A percentile compares a stretch with the other conserved stretches of the same genome.
These are phyloP conservation scores for Cantharis rustica DNA, from an alignment of 2,888 invertebrate genomes.

Conservation along the genomic window DNA sequence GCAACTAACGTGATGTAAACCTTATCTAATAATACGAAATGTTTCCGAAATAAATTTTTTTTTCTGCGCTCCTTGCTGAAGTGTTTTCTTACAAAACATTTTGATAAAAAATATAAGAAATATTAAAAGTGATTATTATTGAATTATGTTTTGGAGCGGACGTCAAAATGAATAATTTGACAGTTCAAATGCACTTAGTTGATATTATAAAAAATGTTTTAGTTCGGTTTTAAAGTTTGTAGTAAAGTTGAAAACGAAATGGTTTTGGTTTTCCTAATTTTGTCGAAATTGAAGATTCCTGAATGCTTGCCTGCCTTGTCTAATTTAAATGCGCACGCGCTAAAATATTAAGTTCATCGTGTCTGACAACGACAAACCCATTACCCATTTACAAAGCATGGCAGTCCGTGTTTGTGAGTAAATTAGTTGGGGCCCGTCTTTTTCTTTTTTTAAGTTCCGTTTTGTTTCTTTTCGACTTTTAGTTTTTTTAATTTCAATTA, in stretches of 20 bases:
- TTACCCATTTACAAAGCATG: conserved; percentile 18
- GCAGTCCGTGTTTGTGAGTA: conserved; percentile 36
- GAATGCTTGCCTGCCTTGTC: background rate
- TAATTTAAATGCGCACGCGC: background rate
- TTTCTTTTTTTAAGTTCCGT: conserved; percentile 46
- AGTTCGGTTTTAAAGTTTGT: no score
- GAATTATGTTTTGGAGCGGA: no score
- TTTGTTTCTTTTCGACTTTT: conserved; percentile 44
- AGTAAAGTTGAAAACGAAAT: background rate
- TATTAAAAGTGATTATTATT: no score
- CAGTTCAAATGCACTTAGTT: background rate
- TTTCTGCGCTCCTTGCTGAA: no score
- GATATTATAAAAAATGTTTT: background rate
- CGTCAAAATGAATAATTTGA: no score
- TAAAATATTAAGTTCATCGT: background rate
- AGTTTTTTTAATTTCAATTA: conserved; percentile 31
- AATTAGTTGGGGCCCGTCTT: conserved; percentile 40
- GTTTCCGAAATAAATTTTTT: no score
- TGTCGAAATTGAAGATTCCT: background rate
- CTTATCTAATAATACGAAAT: no score
- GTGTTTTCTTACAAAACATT: no score
- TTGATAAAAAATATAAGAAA: no score
- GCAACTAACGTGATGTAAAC: no score
- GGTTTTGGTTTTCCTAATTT: background rate
- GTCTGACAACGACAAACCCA: background rate